Conservation (phyloP, 2,888 invertebrate species). For the Plusia festucae region DNA sequence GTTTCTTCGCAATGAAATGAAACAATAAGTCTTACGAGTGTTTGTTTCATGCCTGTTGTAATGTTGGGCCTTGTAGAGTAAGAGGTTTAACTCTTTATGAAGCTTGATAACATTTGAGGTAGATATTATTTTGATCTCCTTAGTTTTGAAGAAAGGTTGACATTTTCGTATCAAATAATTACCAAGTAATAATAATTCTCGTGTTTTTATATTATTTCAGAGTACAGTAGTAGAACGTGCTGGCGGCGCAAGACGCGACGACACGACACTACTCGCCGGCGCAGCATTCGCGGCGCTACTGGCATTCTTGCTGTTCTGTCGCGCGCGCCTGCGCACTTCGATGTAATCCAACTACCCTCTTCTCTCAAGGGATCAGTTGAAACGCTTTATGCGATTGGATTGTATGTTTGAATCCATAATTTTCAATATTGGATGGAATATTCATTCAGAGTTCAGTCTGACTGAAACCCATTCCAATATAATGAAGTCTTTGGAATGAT, state of each 20-base stretch:
- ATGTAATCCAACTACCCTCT: constrained; percentile 69
- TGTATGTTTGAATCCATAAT: constrained; percentile 15
- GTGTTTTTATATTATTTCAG: constrained; percentile 63
- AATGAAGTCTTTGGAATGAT: constrained; percentile 12
- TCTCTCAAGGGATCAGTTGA: constrained; percentile 28
- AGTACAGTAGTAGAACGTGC: constrained; percentile 84
- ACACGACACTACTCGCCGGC: constrained; percentile 80
- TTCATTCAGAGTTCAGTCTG: constrained; percentile 21
- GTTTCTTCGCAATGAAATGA: too few species aligned
- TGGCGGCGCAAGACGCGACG: constrained; percentile 80
- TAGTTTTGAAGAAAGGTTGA: too few species aligned
- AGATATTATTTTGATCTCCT: too few species aligned
- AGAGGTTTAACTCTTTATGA: too few species aligned
- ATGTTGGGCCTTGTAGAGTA: too few species aligned
- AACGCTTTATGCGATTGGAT: constrained; percentile 35
- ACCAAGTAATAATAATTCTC: too few species aligned
- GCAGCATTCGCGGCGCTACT: constrained; percentile 83
- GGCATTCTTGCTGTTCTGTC: constrained; percentile 82
- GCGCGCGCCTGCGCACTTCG: constrained; percentile 78
- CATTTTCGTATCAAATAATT: too few species aligned
- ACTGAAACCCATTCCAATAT: not conserved
- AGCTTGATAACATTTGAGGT: too few species aligned
- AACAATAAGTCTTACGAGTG: too few species aligned
- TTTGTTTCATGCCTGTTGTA: too few species aligned
- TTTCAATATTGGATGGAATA: constrained; percentile 15